Evolutionary conservation across 1,140 invertebrate genomes (phyloP).

Genomic region (Calliopsis andreniformis): DNA sequence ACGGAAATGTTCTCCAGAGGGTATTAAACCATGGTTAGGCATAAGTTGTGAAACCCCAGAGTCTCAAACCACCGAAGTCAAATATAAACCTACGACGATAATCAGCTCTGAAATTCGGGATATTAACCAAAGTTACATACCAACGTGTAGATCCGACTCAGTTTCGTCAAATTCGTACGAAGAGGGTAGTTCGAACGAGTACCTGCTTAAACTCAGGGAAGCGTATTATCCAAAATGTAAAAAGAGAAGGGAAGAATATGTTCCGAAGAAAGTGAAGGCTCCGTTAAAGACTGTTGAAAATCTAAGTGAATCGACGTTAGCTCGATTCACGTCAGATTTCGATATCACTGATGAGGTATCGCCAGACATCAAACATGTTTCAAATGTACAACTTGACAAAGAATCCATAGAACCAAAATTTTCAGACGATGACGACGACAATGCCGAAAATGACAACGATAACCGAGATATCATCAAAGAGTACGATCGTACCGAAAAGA

Average conservation of each 20-base stretch:
- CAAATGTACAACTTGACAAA: conserved; percentile 30
- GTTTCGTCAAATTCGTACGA: conserved; percentile 70
- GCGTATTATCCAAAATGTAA: conserved; percentile 74
- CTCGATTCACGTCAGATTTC: conserved; percentile 77
- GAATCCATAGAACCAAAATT: conserved; percentile 72
- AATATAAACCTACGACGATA: conserved; percentile 77
- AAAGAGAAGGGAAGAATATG: conserved; percentile 78
- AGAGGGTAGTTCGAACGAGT: conserved; percentile 69
- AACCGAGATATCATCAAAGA: background rate
- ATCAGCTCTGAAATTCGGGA: conserved; percentile 49
- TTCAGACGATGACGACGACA: conserved; percentile 75
- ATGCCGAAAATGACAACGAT: conserved; percentile 44
- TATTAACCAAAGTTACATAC: conserved; percentile 70
- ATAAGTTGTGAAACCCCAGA: conserved; percentile 65
- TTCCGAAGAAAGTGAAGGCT: conserved; percentile 76
- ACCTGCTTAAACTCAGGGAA: conserved; percentile 72
- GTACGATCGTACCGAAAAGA: background rate
- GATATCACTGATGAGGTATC: conserved; percentile 76
- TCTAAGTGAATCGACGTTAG: conserved; percentile 70
- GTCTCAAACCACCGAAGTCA: conserved; percentile 63
- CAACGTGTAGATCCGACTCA: conserved; percentile 70
- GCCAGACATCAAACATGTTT: conserved; percentile 39
- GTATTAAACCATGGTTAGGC: conserved; percentile 70
- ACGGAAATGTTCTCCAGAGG: conserved; percentile 73
- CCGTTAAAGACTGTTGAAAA: conserved; percentile 69